These are phyloP conservation scores for Eupelmus urozonus DNA, from an alignment of 2,888 invertebrate genomes.

Conservation along the genomic window DNA sequence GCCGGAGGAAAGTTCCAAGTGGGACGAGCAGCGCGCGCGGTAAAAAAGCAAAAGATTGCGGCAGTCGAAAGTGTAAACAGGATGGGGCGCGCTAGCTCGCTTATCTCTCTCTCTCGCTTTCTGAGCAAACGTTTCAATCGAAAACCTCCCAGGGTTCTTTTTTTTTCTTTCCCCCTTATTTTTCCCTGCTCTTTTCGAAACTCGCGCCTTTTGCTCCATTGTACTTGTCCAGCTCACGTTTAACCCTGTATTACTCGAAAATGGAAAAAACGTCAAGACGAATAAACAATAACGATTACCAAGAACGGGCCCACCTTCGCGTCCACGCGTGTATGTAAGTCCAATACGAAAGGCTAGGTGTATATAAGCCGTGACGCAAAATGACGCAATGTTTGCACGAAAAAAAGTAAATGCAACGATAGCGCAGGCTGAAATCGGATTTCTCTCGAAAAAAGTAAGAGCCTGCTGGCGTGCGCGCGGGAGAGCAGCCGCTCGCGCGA, in stretches of 20 bases:
- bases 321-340: background rate
- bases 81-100: constrained; percentile 52
- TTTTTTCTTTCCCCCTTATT: background rate
- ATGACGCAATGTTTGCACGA: constrained; percentile 51
- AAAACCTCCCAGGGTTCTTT: constrained; percentile 31
- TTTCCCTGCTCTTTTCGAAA: background rate
- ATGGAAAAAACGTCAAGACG: too few relatives aligned
- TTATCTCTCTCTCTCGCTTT: constrained; percentile 47
- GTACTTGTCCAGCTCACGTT: background rate
- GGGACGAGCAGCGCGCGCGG: background rate
- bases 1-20: constrained; percentile 41
- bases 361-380: constrained; percentile 32
- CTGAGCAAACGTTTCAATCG: constrained; percentile 52
- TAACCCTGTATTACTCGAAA: too few relatives aligned
- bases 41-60: constrained; percentile 52
- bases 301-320: too few relatives aligned
- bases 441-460: background rate
- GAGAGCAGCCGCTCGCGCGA: background rate
- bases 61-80: constrained; percentile 57
- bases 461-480: too few relatives aligned
- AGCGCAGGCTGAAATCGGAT: too few relatives aligned
- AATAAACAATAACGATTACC: too few relatives aligned
- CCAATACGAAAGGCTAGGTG: too few relatives aligned
- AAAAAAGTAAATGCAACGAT: constrained; percentile 38
- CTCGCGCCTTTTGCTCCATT: background rate